Percentiles rank a stretch among this genome's conserved stretches.
phyloP scores from a whole-genome alignment of 1,140 invertebrate species.

The Apocrypta bakeri region DNA sequence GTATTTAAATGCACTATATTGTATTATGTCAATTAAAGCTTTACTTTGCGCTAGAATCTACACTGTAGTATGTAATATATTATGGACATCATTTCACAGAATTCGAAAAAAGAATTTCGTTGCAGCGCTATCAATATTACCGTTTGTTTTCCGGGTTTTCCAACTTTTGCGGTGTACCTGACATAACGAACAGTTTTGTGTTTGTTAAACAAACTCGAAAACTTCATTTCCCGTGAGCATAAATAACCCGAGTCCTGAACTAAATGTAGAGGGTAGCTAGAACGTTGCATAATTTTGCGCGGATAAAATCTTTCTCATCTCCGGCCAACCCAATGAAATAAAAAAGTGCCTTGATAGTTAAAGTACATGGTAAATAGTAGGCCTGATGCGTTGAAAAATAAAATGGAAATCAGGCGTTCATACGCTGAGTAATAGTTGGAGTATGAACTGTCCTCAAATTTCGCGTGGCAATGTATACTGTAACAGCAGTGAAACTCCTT shows the following conservation, averaged over 20 bases:
- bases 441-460: slow-evolving; percentile 28
- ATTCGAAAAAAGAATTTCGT: too few relatives aligned
- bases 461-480: neutral
- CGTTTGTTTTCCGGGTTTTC: neutral
- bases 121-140: too few relatives aligned
- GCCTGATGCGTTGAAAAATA: neutral
- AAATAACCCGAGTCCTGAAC: too few relatives aligned
- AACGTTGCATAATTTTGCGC: slow-evolving; percentile 21
- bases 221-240: neutral
- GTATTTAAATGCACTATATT: too few relatives aligned
- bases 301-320: slow-evolving; percentile 26
- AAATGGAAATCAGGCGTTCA: slow-evolving; percentile 35
- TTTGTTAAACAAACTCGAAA: neutral
- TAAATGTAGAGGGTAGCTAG: too few relatives aligned
- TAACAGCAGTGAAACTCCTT: neutral
- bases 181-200: too few relatives aligned
- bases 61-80: too few relatives aligned
- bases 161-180: neutral
- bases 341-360: too few relatives aligned
- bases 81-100: too few relatives aligned
- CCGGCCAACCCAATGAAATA: neutral
- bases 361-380: neutral
- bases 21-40: too few relatives aligned
- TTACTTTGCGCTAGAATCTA: too few relatives aligned
- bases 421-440: slow-evolving; percentile 12